Evolutionary conservation across 2,888 invertebrate species (phyloP), one percentile per base, ranked within the genome.

Genomic region (Gonocerus acuteangulatus): DNA sequence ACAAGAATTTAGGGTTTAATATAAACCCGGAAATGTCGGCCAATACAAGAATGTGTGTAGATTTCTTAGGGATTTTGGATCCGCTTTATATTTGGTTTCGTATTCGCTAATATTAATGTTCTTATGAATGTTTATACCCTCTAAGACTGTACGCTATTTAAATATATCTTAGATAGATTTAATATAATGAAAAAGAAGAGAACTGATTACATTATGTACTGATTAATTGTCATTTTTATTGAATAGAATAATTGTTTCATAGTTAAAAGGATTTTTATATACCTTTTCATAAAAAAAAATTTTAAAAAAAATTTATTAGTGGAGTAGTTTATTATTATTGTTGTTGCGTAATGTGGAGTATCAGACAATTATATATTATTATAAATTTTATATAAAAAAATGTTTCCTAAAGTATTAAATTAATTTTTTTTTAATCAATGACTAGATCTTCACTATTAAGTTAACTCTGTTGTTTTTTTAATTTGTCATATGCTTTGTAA

Each of bases 201-300:
- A 66, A 66, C 66, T 66, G 64, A 66, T 65, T 60, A 60, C 52
- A 62, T 62, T 56, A 58, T 64, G 66, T 62, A 66, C 64, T 66
- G 66, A 66, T 64, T 57, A 62, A 48, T 62, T 65, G 65, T 64
- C 63, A 65, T 64, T 65, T 62, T 62, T 65, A 65, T 62, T 62
- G 56, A 54, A 60, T 62, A 63, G 52, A 57, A 56, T 63, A 60
- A 62, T 52, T 64, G 56, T 62, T 64, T 62, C 51, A 39, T 42
- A 42, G 42, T 23, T 11, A 49, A 42, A 49, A 7, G 16, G 22
- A 34, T 60, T 60, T 32, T 52, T 34, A 34, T 52, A 22, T 34
- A 52, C 19, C 32, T 32, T 16, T 52, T 52, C 36, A 32, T 51
- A 27, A 51, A 27, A 51, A 39, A 39, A 39, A 11, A n/a, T n/a